These are phyloP conservation scores for Cariama cristata DNA, from an alignment of 2,113 vertebrate genomes.

Conservation along the genomic window DNA sequence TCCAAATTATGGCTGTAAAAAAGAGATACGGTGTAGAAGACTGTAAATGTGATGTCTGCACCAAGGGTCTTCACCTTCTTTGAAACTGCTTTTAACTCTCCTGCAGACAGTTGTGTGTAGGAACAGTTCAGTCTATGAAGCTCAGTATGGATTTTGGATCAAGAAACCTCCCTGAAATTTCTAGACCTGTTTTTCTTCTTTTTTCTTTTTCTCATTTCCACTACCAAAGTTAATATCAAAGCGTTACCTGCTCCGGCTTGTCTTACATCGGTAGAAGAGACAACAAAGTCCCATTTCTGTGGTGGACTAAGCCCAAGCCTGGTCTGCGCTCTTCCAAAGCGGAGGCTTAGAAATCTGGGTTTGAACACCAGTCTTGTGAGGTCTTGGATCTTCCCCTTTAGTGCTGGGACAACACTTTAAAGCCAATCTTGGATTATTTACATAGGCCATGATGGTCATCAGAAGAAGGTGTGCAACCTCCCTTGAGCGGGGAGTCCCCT, in stretches of 20 bases:
- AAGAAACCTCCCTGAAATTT: not conserved
- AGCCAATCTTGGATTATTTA: not conserved
- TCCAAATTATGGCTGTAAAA: not conserved
- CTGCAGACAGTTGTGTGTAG: not conserved
- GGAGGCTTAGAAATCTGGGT: not conserved
- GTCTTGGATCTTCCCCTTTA: not conserved
- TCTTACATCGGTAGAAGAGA: not conserved
- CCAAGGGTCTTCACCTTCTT: not conserved
- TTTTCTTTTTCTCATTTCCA: not conserved
- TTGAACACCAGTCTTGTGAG: not conserved
- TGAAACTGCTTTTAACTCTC: not conserved
- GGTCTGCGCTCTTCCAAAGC: not conserved
- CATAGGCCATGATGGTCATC: not conserved
- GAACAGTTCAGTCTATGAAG: not conserved
- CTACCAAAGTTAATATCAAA: not conserved
- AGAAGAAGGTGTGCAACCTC: not conserved
- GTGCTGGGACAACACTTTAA: not conserved
- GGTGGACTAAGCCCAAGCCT: not conserved
- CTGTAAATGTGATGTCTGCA: not conserved
- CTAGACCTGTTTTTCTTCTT: not conserved
- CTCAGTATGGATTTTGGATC: not conserved
- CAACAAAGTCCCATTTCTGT: not conserved
- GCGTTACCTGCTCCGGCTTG: fast-evolving
- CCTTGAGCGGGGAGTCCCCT: fast-evolving
- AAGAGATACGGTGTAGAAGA: not conserved